Percentiles rank a stretch among this genome's conserved stretches.
These are phyloP conservation scores for Ceratosolen fusciceps DNA, from an alignment of 1,140 invertebrate genomes.

Conservation along the genomic window DNA sequence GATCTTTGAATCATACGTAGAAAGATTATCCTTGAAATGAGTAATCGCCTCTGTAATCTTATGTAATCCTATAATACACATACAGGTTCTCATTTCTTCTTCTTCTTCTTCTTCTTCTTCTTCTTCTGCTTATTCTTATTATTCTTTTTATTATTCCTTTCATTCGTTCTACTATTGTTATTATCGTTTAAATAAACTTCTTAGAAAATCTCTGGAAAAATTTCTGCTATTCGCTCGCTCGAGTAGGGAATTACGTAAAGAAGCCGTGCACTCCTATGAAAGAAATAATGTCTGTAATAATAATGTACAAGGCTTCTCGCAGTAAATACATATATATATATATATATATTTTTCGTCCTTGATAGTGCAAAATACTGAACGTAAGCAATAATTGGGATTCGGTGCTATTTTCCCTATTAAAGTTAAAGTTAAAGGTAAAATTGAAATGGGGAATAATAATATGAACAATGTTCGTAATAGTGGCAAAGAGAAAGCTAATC, in stretches of 20 bases:
- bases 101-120: neutral
- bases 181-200: conserved; percentile 26
- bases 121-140: too few relatives aligned
- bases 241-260: conserved; percentile 19
- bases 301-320: neutral
- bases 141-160: too few relatives aligned
- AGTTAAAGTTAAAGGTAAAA: too few relatives aligned
- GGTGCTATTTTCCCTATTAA: too few relatives aligned
- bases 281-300: neutral
- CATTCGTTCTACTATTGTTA: too few relatives aligned
- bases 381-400: too few relatives aligned
- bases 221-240: neutral
- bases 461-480: neutral
- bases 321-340: neutral
- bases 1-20: conserved; percentile 11
- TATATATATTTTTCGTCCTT: too few relatives aligned
- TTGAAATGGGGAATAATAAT: neutral
- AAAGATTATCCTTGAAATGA: conserved; percentile 45
- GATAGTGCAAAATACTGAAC: too few relatives aligned
- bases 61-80: conserved; percentile 36
- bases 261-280: neutral
- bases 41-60: conserved; percentile 31
- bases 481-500: conserved; percentile 20
- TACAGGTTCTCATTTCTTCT: neutral
- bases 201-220: conserved; percentile 31